These are phyloP conservation scores for Malurus melanocephalus DNA, from an alignment of 2,113 vertebrate species.

Conservation along the genomic window DNA sequence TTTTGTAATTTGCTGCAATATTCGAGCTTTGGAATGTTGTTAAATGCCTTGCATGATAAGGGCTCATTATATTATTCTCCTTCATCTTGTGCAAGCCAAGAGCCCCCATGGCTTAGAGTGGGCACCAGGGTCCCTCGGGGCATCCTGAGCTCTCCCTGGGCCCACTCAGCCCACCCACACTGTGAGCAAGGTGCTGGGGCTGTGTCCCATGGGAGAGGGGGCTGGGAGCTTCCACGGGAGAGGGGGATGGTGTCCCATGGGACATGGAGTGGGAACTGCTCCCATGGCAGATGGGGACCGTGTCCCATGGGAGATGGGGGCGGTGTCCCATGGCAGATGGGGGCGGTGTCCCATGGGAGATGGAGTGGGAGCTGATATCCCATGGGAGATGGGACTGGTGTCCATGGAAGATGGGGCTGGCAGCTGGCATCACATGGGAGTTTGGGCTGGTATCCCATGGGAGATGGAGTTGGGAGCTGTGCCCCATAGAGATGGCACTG, in stretches of 20 bases:
- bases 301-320: too few species aligned
- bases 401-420: too few species aligned
- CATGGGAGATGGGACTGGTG: too few species aligned
- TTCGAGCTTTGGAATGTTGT: not conserved
- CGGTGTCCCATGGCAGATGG: too few species aligned
- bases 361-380: too few species aligned
- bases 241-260: not conserved
- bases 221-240: not conserved
- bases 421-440: too few species aligned
- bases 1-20: not conserved
- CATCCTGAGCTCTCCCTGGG: not conserved
- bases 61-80: not conserved
- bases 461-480: too few species aligned
- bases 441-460: too few species aligned
- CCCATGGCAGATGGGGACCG: too few species aligned
- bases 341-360: too few species aligned
- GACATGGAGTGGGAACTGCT: not conserved
- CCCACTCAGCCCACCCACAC: not conserved
- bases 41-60: not conserved
- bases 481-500: too few species aligned
- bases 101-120: not conserved
- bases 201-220: not conserved
- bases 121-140: not conserved
- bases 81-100: not conserved
- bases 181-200: not conserved